Conservation (phyloP, 2,888 invertebrate genomes). For the Lithosia quadra region DNA sequence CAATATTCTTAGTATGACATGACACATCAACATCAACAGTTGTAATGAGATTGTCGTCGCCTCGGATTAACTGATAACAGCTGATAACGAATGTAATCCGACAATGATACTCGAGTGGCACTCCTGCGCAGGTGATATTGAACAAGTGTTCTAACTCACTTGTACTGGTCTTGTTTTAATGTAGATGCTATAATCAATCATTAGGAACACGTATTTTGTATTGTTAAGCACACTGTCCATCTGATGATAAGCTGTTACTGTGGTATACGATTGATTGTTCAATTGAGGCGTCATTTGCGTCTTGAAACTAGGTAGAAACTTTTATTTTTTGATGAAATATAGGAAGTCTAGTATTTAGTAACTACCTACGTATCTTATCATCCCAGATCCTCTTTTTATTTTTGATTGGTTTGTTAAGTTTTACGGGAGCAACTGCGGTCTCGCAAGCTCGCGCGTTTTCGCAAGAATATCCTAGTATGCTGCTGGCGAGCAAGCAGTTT, state of each 20-base stretch:
- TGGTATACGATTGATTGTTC: not conserved
- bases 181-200: not conserved
- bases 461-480: no score
- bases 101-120: constrained; percentile 41
- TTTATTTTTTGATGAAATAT: no score
- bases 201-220: not conserved
- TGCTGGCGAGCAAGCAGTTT: constrained; percentile 2
- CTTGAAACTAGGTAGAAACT: not conserved
- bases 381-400: no score
- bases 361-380: no score
- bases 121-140: constrained; percentile 39
- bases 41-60: constrained; percentile 45
- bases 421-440: no score
- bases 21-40: constrained; percentile 25
- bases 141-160: constrained; percentile 3
- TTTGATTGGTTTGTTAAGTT: no score
- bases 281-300: not conserved
- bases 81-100: constrained; percentile 45
- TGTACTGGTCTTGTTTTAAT: not conserved
- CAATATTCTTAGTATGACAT: constrained; percentile 11
- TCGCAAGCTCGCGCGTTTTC: no score
- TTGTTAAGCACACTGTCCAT: not conserved
- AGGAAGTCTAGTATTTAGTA: no score
- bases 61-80: constrained; percentile 65
- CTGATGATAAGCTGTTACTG: not conserved